Conservation (phyloP, 2,797 vertebrate genomes). For the Rallus crepitans region DNA sequence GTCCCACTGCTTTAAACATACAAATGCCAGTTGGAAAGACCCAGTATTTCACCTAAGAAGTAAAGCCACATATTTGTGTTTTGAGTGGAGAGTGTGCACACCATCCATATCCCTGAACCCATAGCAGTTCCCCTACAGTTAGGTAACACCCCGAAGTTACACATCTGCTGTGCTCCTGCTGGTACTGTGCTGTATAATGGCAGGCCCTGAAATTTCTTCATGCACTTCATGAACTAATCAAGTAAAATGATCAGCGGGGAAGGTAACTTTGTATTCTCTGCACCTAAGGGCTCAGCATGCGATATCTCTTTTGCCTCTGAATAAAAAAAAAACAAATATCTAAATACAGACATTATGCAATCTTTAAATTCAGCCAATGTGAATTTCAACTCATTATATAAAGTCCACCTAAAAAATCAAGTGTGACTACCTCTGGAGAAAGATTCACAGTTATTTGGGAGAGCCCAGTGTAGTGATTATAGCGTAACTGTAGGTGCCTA, state of each 20-base stretch:
- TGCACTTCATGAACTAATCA: not conserved
- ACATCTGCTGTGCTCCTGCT: not conserved
- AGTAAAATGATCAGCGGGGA: not conserved
- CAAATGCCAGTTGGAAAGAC: not conserved
- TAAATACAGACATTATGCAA: not conserved
- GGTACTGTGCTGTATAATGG: not conserved
- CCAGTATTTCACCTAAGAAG: not conserved
- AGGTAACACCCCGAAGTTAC: not conserved
- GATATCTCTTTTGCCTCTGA: not conserved
- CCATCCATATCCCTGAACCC: not conserved
- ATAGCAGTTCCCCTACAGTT: not conserved
- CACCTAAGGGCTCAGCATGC: not conserved
- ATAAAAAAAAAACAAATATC: not conserved
- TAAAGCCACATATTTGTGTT: not conserved
- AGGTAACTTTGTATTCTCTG: not conserved
- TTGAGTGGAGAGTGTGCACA: not conserved
- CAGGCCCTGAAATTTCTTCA: not conserved
- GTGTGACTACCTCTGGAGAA: not conserved
- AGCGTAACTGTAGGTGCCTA: fast-evolving
- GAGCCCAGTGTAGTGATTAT: not conserved
- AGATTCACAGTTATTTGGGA: not conserved
- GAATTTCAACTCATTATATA: not conserved
- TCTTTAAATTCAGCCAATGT: not conserved
- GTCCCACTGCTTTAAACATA: not conserved
- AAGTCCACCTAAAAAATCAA: not conserved